Base-by-base conservation (phyloP, 2,113 vertebrate species). In the Periophthalmus modestus region DNA sequence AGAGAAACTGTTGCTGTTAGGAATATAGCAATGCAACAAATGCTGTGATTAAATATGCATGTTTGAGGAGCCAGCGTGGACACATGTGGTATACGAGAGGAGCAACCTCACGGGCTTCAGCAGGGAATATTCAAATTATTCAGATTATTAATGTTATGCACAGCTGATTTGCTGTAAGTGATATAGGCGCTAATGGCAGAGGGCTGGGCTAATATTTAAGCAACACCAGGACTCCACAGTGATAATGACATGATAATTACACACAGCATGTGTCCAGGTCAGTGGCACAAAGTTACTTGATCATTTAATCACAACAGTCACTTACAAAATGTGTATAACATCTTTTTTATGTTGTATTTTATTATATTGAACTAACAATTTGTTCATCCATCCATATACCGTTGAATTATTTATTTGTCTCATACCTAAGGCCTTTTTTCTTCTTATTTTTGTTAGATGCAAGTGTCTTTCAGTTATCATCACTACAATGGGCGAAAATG, bases 81-180 rank as follows among this genome's bases (percentile, higher is more conserved):
- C 18, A 65, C 36, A 48, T 54, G 39, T 43, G 69, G 72, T 16
- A 28, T 62, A 73, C 58, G 67, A 67, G 57, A n/a, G 57, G 80
- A 43, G 43, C 67, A 65, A 72, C 58, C 76, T 75, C 79, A 39
- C 71, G 52, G 80, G 66, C 74, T 63, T 63, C 68, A 50, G 70
- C n/a, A 55, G 48, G 78, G 87, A 89, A 92, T 90, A 87, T n/a
- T n/a, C n/a, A n/a, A n/a, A n/a, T n/a, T n/a, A n/a, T n/a, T n/a
- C n/a, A n/a, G n/a, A n/a, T n/a, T n/a, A n/a, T n/a, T n/a, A n/a
- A n/a, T 91, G 86, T 87, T 90, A 89, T 78, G 69, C 48, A 28
- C 69, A 11, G 24, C 77, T 82, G 72, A 87, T 92, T 91, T 91
- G 78, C 87, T 93, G 83, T 78, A 75, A 75, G 87, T 72, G 83